Evolutionary conservation across 2,888 invertebrate species (phyloP).

Genomic region (Cephalotes varians): DNA sequence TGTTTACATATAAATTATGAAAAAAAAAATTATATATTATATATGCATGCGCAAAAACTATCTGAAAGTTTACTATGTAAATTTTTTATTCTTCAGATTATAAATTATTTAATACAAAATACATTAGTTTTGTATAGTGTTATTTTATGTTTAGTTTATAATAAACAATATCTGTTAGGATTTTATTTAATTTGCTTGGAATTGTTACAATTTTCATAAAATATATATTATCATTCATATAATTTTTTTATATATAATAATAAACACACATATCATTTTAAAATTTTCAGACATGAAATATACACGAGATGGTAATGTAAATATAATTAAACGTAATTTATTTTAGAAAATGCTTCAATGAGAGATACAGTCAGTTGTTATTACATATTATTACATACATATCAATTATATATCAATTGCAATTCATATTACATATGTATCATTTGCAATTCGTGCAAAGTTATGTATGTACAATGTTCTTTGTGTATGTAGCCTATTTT

Average conservation of each 20-base stretch:
- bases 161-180: not conserved
- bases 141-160: not conserved
- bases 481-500: not conserved
- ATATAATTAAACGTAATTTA: not conserved
- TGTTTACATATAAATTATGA: not conserved
- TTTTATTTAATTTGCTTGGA: not conserved
- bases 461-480: not conserved
- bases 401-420: not conserved
- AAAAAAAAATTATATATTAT: not conserved
- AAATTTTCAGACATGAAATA: not conserved
- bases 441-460: not conserved
- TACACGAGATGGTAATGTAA: too few species aligned
- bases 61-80: not conserved
- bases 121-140: not conserved
- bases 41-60: not conserved
- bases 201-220: not conserved
- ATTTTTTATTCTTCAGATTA: not conserved
- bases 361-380: not conserved
- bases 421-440: not conserved
- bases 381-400: not conserved
- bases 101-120: not conserved
- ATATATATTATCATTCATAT: not conserved
- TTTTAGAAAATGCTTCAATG: slow-evolving; percentile 5
- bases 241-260: slow-evolving; percentile 6
- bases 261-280: not conserved